Evolutionary conservation across 2,888 invertebrate genomes (phyloP), one percentile per base, ranked within the genome.

Genomic region (Mesochorus sp.): DNA sequence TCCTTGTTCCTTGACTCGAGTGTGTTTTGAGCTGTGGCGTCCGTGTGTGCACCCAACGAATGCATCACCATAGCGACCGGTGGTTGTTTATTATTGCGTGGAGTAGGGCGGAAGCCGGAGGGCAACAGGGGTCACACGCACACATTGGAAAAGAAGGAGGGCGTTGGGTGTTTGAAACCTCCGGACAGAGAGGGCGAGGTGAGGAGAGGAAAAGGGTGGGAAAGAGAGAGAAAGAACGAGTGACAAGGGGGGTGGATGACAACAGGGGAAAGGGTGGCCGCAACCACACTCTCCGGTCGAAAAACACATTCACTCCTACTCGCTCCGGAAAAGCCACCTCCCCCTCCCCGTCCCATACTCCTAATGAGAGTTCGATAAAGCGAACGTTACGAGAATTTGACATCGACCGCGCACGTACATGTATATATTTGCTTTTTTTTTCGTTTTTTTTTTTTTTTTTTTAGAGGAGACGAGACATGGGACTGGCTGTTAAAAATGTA

Each of bases 361-460:
- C 88, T 90, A 90, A 90, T 90, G 90, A 90, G 90, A 90, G 90
- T 90, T 90, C 90, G 89, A 90, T 90, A 90, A 89, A 90, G 89
- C 89, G 86, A 68, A 86, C 83, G 88, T 90, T 89, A 90, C 88
- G 86, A 88, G 86, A 88, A 87, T 87, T 89, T 88, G 87, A 88
- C 88, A 88, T 86, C 87, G 85, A 87, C 84, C 86, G 84, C 85
- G 24, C 24, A 10, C 4, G 51, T 57, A 53, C 53, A 24, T 34
- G 17, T 57, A 62, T 17, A 5, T 64, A 24, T 34, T 34, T 26
- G 3, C 4, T 24, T 14, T 14, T 26, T 34, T 37, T 21, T 10
- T 49, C 31, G 17, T 34, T 64, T 42, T 37, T 57, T 39, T n/a
- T n/a, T n/a, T n/a, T n/a, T n/a, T n/a, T n/a, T n/a, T n/a, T n/a